These are phyloP conservation scores for Petaurus breviceps DNA, from an alignment of 2,113 vertebrate species.

Conservation along the genomic window DNA sequence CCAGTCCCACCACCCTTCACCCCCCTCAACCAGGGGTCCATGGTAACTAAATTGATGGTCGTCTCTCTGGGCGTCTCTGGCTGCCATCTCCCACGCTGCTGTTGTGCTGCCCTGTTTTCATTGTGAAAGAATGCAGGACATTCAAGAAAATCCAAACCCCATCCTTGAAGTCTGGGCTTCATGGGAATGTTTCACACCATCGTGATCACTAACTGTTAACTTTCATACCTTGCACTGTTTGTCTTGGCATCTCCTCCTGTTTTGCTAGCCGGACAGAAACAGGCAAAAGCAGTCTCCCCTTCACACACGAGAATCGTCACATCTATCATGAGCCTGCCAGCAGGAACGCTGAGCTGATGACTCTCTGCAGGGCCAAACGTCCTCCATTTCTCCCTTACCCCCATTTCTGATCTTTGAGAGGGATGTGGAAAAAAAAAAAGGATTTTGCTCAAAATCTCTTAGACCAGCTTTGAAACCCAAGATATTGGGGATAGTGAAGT, in stretches of 20 bases:
- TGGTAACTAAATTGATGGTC: constrained; percentile 75
- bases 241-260: constrained; percentile 82
- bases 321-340: constrained; percentile 70
- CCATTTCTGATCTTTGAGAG: constrained; percentile 43
- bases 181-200: constrained; percentile 83
- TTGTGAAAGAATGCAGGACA: constrained; percentile 86
- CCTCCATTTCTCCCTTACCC: neutral
- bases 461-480: constrained; percentile 49
- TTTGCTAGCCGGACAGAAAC: constrained; percentile 81
- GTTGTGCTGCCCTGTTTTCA: constrained; percentile 74
- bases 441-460: constrained; percentile 39
- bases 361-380: constrained; percentile 35
- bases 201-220: constrained; percentile 80
- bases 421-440: constrained; percentile 47
- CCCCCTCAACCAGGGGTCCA: constrained; percentile 49
- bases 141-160: constrained; percentile 85
- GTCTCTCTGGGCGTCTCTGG: constrained; percentile 66
- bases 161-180: constrained; percentile 86
- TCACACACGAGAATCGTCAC: constrained; percentile 12
- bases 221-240: constrained; percentile 81
- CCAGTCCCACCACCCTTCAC: constrained; percentile 51
- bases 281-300: constrained; percentile 70
- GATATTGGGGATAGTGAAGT: neutral
- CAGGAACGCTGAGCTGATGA: constrained; percentile 67
- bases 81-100: constrained; percentile 80